phyloP scores from a whole-genome alignment of 2,888 invertebrate genomes.

The Eilema griseolum region DNA sequence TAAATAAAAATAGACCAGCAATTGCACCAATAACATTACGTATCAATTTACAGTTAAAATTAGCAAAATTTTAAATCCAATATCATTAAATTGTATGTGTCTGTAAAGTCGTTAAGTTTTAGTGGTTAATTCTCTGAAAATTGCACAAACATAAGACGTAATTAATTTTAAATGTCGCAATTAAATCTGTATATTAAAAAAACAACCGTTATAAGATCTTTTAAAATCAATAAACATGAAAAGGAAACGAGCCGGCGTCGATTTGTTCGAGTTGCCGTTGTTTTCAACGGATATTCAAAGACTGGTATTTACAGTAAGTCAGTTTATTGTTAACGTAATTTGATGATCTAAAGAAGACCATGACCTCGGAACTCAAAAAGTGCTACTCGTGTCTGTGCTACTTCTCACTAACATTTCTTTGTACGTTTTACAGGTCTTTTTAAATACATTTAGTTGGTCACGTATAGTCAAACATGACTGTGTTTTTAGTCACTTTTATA shows the following conservation, averaged over 20 bases:
- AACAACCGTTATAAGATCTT: not conserved
- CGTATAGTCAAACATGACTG: constrained; percentile 1
- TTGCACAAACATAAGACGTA: not conserved
- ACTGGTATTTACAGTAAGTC: not conserved
- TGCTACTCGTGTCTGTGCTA: not conserved
- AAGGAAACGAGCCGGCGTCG: not conserved
- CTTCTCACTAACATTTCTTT: too few relatives aligned
- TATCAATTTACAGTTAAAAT: not conserved
- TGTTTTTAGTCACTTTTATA: not conserved
- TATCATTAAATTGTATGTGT: not conserved
- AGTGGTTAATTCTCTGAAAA: not conserved
- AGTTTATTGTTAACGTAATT: constrained; percentile 1
- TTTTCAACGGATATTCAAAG: not conserved
- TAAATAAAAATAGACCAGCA: not conserved
- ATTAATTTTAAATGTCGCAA: not conserved
- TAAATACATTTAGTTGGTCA: not conserved
- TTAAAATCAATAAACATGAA: not conserved
- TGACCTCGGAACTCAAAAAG: not conserved
- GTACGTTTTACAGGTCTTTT: not conserved
- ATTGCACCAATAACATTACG: not conserved
- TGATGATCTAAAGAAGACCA: not conserved
- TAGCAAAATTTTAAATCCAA: not conserved
- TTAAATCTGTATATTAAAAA: constrained; percentile 1
- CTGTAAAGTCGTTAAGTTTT: not conserved
- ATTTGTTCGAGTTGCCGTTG: constrained; percentile 3